Evolutionary conservation across 2,888 invertebrate genomes (phyloP).

Genomic region (Agrotis exclamationis): DNA sequence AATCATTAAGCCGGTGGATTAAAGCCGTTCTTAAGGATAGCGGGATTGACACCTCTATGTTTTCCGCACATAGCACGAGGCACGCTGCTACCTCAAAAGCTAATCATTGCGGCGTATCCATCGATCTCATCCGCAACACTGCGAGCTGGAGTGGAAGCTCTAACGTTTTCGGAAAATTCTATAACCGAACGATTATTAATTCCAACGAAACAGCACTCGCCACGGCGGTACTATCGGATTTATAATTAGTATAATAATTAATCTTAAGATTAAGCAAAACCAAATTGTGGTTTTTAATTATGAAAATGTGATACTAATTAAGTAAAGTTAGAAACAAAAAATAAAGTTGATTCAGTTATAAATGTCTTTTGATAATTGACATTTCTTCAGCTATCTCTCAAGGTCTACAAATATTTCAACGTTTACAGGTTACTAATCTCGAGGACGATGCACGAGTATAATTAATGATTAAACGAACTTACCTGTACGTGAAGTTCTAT

Average conservation of each 20-base stretch:
- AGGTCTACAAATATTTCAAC: too few species aligned
- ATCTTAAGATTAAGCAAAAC: background rate
- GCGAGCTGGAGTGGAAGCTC: slow-evolving; percentile 2
- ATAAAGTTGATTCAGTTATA: too few species aligned
- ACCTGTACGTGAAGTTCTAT: too few species aligned
- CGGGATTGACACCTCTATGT: background rate
- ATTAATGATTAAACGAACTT: too few species aligned
- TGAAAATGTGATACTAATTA: too few species aligned
- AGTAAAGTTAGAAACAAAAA: too few species aligned
- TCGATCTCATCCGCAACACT: background rate
- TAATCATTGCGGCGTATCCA: slow-evolving; percentile 2
- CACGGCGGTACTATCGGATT: background rate
- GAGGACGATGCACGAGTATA: too few species aligned
- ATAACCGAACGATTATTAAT: background rate
- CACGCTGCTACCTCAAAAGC: slow-evolving; percentile 3
- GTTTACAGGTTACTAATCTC: too few species aligned
- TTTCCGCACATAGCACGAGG: too few species aligned
- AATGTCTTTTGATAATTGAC: too few species aligned
- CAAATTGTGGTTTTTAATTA: too few species aligned
- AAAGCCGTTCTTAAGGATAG: background rate
- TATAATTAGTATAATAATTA: background rate
- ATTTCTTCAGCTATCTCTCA: too few species aligned
- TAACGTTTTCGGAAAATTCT: slow-evolving; percentile 1
- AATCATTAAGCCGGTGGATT: slow-evolving; percentile 4
- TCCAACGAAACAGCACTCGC: background rate